Evolutionary conservation across 2,113 vertebrate genomes (phyloP).

Genomic region (Calidris pugnax): DNA sequence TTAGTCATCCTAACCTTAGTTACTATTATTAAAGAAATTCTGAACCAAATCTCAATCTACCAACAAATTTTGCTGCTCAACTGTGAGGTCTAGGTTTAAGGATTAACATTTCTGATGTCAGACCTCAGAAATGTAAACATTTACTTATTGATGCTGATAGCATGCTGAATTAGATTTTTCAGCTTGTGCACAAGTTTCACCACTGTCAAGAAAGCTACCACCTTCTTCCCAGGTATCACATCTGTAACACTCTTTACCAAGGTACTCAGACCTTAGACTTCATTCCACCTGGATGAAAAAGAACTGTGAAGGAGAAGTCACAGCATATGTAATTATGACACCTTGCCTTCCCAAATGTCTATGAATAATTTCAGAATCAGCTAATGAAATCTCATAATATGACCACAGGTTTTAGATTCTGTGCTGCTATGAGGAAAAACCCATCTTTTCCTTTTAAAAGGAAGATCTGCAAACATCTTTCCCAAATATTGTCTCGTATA

Average conservation of each 20-base stretch:
- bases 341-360: not conserved
- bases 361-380: not conserved
- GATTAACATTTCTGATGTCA: not conserved
- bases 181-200: not conserved
- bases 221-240: not conserved
- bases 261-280: not conserved
- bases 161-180: not conserved
- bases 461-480: not conserved
- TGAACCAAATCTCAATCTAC: not conserved
- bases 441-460: not conserved
- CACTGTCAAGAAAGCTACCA: not conserved
- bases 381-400: not conserved
- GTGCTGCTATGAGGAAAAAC: not conserved
- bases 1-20: not conserved
- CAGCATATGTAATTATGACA: not conserved
- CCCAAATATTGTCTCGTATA: not conserved
- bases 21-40: not conserved
- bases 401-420: not conserved
- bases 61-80: not conserved
- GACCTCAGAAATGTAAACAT: not conserved
- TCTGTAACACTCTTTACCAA: not conserved
- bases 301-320: conserved; percentile 8
- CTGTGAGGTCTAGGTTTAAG: not conserved
- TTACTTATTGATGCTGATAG: not conserved
- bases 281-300: not conserved